Base-by-base conservation (phyloP, 2,113 vertebrate genomes). In the Triplophysa rosa region DNA sequence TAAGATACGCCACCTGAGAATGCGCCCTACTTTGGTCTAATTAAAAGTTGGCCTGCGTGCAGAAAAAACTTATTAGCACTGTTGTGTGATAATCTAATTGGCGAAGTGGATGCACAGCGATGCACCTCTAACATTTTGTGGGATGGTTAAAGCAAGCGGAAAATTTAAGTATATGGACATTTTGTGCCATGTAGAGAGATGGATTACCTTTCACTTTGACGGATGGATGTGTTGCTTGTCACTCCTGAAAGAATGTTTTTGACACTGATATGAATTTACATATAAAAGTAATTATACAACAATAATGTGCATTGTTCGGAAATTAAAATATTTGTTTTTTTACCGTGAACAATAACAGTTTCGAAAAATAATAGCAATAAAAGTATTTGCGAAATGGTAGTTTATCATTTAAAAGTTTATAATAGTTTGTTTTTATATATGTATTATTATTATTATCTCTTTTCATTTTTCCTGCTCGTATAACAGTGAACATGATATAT, bases 11-110 rank as follows among this genome's bases (percentile, higher is more conserved):
- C 88, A 56, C 67, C 82, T 62, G 82, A 84, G 85, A 85, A 66
- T 61, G 78, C 80, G 83, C 82, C 88, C 85, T 90, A 89, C 88
- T 89, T 89, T 88, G 86, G 91, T 90, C 85, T 87, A 70, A 78
- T 84, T 83, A 82, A 86, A 83, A 81, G 64, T 80, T 24, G 80
- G 85, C 65, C 83, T 80, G 65, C 58, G 66, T 80, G 85, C 84
- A 82, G 80, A 84, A 87, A 7, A 37, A 90, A 91, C 91, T 90
- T 86, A 93, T 92, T 90, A 91, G 81, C 87, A 88, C 87, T 86
- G 87, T 81, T 85, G 86, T 87, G 73, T 79, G 67, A 87, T 86
- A 71, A 83, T 86, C 78, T 83, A 84, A 83, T 83, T 85, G 79
- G 42, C 13, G 66, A 54, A 79, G 40, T 56, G 47, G 77, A 74